Evolutionary conservation across 2,888 invertebrate species (phyloP).

Genomic region (Lydus trimaculatus): DNA sequence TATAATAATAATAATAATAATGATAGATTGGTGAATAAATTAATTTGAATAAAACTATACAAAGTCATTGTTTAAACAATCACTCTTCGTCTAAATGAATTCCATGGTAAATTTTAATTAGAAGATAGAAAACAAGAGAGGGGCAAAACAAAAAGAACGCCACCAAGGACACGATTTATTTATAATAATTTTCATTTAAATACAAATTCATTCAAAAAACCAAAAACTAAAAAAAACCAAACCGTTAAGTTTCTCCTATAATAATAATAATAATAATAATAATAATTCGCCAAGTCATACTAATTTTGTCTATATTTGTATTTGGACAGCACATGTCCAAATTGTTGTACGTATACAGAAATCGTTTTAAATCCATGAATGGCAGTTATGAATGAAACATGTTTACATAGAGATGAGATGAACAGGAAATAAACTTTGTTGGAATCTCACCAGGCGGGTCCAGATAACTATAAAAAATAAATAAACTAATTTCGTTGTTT

Average conservation of each 20-base stretch:
- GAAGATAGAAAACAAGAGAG: background rate
- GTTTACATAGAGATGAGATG: slow-evolving; percentile 47
- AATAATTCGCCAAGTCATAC: slow-evolving; percentile 1
- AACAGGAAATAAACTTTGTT: slow-evolving; percentile 49
- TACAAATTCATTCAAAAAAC: background rate
- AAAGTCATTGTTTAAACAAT: background rate
- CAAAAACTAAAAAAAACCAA: too few species aligned
- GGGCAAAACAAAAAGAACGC: too few species aligned
- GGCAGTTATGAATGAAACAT: slow-evolving; percentile 52
- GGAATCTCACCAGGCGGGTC: slow-evolving; percentile 49
- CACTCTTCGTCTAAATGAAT: background rate
- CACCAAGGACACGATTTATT: background rate
- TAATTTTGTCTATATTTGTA: background rate
- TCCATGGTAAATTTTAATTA: background rate
- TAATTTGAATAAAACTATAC: slow-evolving; percentile 11
- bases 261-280: too few species aligned
- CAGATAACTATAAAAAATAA: slow-evolving; percentile 24
- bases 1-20: slow-evolving; percentile 16
- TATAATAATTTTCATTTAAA: background rate
- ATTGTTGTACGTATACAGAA: slow-evolving; percentile 4
- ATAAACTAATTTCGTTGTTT: background rate
- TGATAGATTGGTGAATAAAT: slow-evolving; percentile 19
- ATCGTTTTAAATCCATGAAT: slow-evolving; percentile 43
- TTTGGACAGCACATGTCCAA: slow-evolving; percentile 16
- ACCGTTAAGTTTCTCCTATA: background rate